These are phyloP conservation scores for Calliopum simillimum DNA, from an alignment of 2,888 invertebrate genomes.

Conservation along the genomic window DNA sequence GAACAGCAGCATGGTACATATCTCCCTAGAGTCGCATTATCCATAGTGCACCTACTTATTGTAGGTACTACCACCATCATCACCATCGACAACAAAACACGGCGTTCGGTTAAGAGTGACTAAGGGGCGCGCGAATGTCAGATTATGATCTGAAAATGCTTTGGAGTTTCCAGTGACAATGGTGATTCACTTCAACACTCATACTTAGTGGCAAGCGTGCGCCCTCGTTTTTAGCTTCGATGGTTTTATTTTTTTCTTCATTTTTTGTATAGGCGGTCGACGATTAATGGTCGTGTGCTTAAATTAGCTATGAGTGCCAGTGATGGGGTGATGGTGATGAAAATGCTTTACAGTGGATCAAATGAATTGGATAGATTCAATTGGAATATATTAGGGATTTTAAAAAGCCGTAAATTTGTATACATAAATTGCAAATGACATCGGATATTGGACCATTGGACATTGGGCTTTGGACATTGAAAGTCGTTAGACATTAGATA, in stretches of 20 bases:
- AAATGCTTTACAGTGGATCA: slow-evolving; percentile 13
- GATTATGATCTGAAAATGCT: slow-evolving; percentile 33
- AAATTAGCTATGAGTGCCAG: slow-evolving; percentile 31
- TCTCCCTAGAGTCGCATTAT: background rate
- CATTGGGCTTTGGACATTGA: no score
- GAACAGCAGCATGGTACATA: background rate
- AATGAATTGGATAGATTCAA: background rate
- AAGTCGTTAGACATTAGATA: no score
- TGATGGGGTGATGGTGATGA: background rate
- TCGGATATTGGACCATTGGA: no score
- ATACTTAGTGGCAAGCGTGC: background rate
- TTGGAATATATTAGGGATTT: no score
- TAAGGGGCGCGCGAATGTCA: background rate
- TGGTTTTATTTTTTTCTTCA: background rate
- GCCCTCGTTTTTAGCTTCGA: background rate
- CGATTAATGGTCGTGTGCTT: slow-evolving; percentile 34
- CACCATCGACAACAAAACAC: no score
- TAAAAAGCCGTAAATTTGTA: no score
- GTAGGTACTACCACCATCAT: no score
- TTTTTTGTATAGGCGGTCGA: background rate
- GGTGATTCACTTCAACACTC: background rate
- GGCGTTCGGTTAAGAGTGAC: no score
- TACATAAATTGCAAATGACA: no score
- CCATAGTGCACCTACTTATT: slow-evolving; percentile 6
- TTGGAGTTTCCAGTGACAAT: background rate